Evolutionary conservation across 2,888 invertebrate genomes (phyloP).

Genomic region (Clitarchus hookeri): DNA sequence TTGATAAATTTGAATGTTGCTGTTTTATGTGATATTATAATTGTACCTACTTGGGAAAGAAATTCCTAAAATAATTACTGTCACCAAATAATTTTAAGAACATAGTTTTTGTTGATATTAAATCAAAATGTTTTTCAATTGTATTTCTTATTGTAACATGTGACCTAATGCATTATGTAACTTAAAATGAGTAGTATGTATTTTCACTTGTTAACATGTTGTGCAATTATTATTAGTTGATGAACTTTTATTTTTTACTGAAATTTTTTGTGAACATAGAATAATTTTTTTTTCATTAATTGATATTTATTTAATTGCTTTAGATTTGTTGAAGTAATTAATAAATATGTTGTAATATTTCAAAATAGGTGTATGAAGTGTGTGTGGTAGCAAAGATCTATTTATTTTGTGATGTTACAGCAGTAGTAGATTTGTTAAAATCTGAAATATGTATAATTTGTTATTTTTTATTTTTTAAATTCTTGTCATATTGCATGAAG

Average conservation of each 20-base stretch:
- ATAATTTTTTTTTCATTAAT: not conserved
- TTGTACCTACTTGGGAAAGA: not conserved
- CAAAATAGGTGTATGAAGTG: slow-evolving; percentile 11
- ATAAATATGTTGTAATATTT: not conserved
- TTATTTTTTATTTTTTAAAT: not conserved
- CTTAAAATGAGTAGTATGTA: not conserved
- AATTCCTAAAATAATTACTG: not conserved
- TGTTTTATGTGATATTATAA: not conserved
- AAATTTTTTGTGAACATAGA: not conserved
- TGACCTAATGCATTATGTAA: slow-evolving; percentile 8
- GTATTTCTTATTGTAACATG: not conserved
- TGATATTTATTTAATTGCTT: not conserved
- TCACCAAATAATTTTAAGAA: not conserved
- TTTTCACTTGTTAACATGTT: not conserved
- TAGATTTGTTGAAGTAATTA: not conserved
- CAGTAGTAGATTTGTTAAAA: not conserved
- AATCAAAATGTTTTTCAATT: not conserved
- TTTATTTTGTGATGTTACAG: slow-evolving; percentile 1
- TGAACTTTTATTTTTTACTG: not conserved
- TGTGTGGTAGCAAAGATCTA: not conserved
- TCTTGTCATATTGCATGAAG: not conserved
- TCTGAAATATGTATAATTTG: slow-evolving; percentile 10
- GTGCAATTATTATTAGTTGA: not conserved
- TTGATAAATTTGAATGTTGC: not conserved
- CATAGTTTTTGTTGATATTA: not conserved